Base-by-base conservation (phyloP, 2,888 invertebrate species). In the Hartigia nigra region DNA sequence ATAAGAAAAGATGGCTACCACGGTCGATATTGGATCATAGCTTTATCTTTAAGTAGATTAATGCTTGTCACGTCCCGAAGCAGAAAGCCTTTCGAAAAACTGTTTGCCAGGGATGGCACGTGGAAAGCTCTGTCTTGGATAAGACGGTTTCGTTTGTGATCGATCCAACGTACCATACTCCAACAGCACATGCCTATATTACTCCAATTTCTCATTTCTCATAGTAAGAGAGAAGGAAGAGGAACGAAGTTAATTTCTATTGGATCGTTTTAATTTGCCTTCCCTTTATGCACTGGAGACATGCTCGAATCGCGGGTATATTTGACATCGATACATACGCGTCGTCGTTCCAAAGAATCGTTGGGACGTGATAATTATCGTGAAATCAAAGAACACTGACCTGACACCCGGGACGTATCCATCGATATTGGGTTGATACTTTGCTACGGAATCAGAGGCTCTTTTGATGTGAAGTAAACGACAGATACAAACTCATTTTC, bases 361-460 rank as follows among this genome's bases (percentile, higher is more conserved):
- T 9, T 12, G 34, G 34, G 72, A 72, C 88, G 84, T 86, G 82
- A 87, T 88, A 88, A 90, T 90, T 89, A 89, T 86, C 83, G 34
- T 77, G 83, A 84, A 86, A 86, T 86, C 84, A 85, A 88, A 86
- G 86, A 86, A 88, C 86, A 83, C 39, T 74, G 35, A 74, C 5
- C 34, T 34, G 32, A 34, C 72, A 31, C 83, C 81, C 85, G 80
- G 80, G 83, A 78, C 78, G 74, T 70, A 82, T 82, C 82, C 80
- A 88, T 87, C 86, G 86, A 85, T 83, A 79, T 82, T 31, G 34
- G 12, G 72, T 31, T 32, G 34, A 32, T 72, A 34, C 72, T 34
- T 31, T 70, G 79, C 69, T 31, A 55, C 70, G 76, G 35, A 55
- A 37, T 78, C 77, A 37, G 78, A 80, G 76, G 80, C 82, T 80